These are phyloP conservation scores for Uropsilus gracilis DNA, from an alignment of 2,113 vertebrate genomes.

Conservation along the genomic window DNA sequence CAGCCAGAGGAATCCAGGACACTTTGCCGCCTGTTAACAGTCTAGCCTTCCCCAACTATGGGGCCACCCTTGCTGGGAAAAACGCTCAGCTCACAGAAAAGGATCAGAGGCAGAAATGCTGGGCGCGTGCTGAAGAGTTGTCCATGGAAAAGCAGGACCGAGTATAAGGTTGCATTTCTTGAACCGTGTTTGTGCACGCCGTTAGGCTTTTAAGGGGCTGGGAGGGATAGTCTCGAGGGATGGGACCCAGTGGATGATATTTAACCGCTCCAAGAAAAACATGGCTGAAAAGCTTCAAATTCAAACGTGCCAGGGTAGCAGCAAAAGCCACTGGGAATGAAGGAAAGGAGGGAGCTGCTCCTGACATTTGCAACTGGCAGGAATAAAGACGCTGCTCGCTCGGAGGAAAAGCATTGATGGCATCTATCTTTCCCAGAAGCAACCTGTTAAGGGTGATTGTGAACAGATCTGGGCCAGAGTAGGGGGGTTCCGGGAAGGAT, in stretches of 20 bases:
- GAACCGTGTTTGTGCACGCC: background rate
- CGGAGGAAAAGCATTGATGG: background rate
- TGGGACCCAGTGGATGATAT: background rate
- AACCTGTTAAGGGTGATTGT: background rate
- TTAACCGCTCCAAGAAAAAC: constrained; percentile 40
- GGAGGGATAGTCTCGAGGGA: background rate
- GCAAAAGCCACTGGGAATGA: background rate
- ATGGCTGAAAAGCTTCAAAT: background rate
- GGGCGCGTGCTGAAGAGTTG: background rate
- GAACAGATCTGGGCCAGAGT: background rate
- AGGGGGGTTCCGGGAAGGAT: too few species aligned
- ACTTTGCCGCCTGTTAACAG: background rate
- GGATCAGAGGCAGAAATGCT: background rate
- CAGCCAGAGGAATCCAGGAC: background rate
- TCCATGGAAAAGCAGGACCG: background rate
- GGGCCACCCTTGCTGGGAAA: background rate
- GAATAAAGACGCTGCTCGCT: background rate
- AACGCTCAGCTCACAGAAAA: background rate
- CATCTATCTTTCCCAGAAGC: background rate
- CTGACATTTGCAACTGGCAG: background rate
- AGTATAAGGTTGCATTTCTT: background rate
- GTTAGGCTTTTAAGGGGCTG: background rate
- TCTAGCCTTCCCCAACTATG: background rate
- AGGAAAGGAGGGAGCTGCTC: background rate
- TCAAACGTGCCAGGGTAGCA: background rate